Base-by-base conservation (phyloP, 2,797 vertebrate species). In the Podarcis siculus region DNA sequence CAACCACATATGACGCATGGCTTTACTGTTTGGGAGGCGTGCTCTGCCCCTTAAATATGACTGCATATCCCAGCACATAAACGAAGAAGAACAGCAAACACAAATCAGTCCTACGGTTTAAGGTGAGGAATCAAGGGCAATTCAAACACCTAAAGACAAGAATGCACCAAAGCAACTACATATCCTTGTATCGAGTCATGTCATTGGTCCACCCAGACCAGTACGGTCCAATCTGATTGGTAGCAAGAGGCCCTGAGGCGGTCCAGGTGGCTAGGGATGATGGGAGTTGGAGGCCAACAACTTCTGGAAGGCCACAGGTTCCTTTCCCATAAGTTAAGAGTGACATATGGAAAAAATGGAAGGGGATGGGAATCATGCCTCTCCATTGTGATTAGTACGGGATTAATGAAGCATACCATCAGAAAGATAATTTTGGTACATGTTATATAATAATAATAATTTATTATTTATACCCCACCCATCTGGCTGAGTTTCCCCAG, bases 1-100 rank as follows among this genome's bases (percentile, higher is more conserved):
- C 88, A 89, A 85, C 71, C 88, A 85, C 66, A 89, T 75, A 4
- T 79, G 79, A 71, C 3, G 23, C 12, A 83, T 1, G 13, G 64
- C 1, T 3, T 8, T 45, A 55, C 85, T 73, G 66, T 89, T 0
- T 77, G 15, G 35, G 45, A 89, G 92, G 69, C 19, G 5, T 75
- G 71, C 69, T 0, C 23, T 2, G 32, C 83, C 81, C 83, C 83
- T 81, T 66, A 73, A 87, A 32, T 76, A 76, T 17, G 69, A 85
- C 69, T 75, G 77, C 8, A 75, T 37, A 64, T 35, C 30, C 30
- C 32, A 55, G 67, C 7, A 12, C 25, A 27, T 49, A 49, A 45
- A 73, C 32, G 32, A 13, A 25, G 66, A 80, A 55, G 23, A 19
- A 64, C 58, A 6, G 72, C 23, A 23, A 55, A 69, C 32, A 73